Evolutionary conservation across 2,797 vertebrate genomes (phyloP), one percentile per base, ranked within the genome.

Genomic region (Cirrhinus molitorella): DNA sequence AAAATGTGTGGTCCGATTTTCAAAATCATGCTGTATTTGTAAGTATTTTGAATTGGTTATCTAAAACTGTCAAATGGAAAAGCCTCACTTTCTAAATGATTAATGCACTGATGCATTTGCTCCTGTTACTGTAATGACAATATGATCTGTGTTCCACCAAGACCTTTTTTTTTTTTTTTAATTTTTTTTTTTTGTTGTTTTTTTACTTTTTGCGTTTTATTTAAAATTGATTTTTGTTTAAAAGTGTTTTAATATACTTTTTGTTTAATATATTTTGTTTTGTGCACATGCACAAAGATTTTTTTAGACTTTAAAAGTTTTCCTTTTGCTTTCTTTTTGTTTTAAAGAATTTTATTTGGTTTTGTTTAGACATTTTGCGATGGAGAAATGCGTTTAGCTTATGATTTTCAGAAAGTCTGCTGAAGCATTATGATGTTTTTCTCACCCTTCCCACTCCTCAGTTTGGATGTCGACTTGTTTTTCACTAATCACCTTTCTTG

Each of bases 281-380:
- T 94, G 95, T 95, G 93, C 92, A 16, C 9, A 17, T 87, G 93
- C 94, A 94, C 94, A 95, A 94, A 93, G 31, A 43, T 88, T 94
- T 88, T 86, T 92, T 94, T 93, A 91, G 93, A 95, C 94, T 96
- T 95, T 94, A 96, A 92, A 96, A 95, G 94, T 95, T 95, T 92
- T 94, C 83, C 91, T 93, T 90, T 87, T 79, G 84, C 85, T 88
- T 94, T 94, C 89, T 95, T 95, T 94, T 96, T 92, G 89, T 95
- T 95, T 61, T 95, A 95, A 95, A 95, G 93, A 95, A 90, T 87
- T 91, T 91, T 91, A 84, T 93, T 95, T 93, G 92, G 91, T 67
- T 94, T 93, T 93, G 92, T 91, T 93, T 93, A 92, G 92, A 94
- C 91, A 89, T 61, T 16, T 88, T 73, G 61, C 45, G 89, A 81